phyloP scores from a whole-genome alignment of 2,797 vertebrate species.

The Acanthopagrus latus region DNA sequence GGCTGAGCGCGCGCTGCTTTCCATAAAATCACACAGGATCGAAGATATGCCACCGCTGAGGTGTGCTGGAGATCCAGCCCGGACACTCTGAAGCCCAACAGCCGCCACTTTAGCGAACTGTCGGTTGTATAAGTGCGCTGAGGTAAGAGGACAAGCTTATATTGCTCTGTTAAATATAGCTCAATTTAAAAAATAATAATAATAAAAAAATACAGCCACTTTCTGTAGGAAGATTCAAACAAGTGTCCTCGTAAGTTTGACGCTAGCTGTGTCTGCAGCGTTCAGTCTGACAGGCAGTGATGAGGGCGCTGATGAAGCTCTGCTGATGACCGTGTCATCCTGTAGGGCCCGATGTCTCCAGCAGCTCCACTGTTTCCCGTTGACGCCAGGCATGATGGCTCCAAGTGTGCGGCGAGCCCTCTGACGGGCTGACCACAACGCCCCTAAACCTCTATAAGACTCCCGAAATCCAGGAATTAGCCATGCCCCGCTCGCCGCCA shows the following conservation, averaged over 20 bases:
- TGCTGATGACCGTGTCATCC: background rate
- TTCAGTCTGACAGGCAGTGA: background rate
- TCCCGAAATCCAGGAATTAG: conserved; percentile 37
- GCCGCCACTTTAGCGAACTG: background rate
- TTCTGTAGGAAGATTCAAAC: background rate
- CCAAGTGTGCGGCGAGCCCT: conserved; percentile 9
- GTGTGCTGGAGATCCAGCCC: background rate
- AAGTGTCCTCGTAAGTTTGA: conserved; percentile 1
- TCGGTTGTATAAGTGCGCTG: background rate
- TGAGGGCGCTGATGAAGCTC: background rate
- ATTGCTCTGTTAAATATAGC: no score
- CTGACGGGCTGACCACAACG: conserved; percentile 16
- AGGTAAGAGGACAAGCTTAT: conserved; percentile 40
- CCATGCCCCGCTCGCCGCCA: background rate
- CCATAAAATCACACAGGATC: conserved; percentile 35
- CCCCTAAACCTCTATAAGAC: background rate
- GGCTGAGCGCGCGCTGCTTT: conserved; percentile 25
- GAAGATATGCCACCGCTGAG: background rate
- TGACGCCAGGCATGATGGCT: conserved; percentile 2
- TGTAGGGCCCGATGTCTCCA: background rate
- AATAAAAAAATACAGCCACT: background rate
- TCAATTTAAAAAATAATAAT: no score
- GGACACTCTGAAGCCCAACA: conserved; percentile 1
- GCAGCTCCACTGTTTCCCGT: background rate
- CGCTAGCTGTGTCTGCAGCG: background rate